Percentiles rank a stretch among this genome's conserved stretches.
phyloP scores from a whole-genome alignment of 1,140 invertebrate species.

The Coboldia fuscipes region DNA sequence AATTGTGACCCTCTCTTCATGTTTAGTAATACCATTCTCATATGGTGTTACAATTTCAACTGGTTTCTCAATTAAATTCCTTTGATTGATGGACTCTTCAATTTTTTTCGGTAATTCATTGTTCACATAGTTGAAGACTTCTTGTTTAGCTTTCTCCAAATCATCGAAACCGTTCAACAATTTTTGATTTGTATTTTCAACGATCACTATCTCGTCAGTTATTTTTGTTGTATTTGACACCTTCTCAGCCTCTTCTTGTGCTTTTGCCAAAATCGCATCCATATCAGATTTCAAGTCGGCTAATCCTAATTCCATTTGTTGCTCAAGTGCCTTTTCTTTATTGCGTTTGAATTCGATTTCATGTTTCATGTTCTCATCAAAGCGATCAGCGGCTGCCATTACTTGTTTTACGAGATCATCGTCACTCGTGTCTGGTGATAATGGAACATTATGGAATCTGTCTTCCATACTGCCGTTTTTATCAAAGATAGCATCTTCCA shows the following conservation, averaged over 20 bases:
- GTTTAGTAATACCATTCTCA: too few relatives aligned
- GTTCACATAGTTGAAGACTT: too few relatives aligned
- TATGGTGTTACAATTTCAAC: too few relatives aligned
- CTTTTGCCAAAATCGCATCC: background rate
- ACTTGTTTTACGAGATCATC: background rate
- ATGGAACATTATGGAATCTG: slow-evolving; percentile 9
- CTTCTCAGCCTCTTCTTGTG: background rate
- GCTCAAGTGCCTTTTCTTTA: too few relatives aligned
- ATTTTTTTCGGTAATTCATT: background rate
- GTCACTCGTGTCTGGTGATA: background rate
- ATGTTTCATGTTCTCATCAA: background rate
- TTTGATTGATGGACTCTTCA: background rate
- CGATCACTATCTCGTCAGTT: background rate
- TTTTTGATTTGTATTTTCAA: background rate
- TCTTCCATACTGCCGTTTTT: slow-evolving; percentile 8
- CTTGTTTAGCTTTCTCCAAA: background rate
- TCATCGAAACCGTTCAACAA: too few relatives aligned
- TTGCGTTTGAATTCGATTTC: background rate
- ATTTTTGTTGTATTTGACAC: background rate
- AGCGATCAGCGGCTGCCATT: background rate
- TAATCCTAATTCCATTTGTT: background rate
- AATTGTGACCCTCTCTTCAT: too few relatives aligned
- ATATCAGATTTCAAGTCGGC: background rate
- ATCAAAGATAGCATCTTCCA: slow-evolving; percentile 46
- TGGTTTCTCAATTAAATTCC: too few relatives aligned